Evolutionary conservation across 2,113 vertebrate genomes (phyloP).

Genomic region (Toxostoma redivivum): DNA sequence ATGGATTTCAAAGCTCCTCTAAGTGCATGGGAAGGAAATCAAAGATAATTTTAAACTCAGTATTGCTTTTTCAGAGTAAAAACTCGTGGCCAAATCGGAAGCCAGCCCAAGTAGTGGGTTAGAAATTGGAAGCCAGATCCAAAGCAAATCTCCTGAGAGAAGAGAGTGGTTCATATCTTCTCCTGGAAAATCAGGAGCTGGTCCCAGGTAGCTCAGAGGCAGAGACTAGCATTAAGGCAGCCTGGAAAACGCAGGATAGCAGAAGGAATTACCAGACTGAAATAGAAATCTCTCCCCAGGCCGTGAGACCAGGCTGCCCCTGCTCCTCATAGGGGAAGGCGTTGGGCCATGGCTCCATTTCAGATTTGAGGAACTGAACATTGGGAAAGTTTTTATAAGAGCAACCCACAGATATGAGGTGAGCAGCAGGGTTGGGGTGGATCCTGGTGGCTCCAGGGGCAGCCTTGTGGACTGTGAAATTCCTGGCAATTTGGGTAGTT

Average conservation of each 20-base stretch:
- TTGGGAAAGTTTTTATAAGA: constrained; percentile 77
- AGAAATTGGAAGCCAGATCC: background rate
- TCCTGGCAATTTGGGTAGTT: background rate
- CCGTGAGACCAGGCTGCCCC: constrained; percentile 76
- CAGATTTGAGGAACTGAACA: constrained; percentile 75
- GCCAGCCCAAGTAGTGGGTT: accelerated
- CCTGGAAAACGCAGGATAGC: background rate
- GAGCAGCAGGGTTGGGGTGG: background rate
- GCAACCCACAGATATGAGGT: constrained; percentile 80
- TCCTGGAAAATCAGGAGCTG: background rate
- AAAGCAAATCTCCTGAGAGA: background rate
- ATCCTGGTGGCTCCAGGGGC: background rate
- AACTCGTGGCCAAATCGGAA: background rate
- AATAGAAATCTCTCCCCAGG: constrained; percentile 65
- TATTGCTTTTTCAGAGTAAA: background rate
- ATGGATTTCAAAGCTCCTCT: background rate
- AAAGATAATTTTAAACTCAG: background rate
- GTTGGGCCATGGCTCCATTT: constrained; percentile 78
- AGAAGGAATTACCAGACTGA: background rate
- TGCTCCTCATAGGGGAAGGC: constrained; percentile 80
- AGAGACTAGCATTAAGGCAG: background rate
- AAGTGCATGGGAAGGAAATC: background rate
- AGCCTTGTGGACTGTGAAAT: background rate
- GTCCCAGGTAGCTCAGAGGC: background rate
- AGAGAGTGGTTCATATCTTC: accelerated